phyloP scores from a whole-genome alignment of 2,797 vertebrate genomes.

The Callimico goeldii region DNA sequence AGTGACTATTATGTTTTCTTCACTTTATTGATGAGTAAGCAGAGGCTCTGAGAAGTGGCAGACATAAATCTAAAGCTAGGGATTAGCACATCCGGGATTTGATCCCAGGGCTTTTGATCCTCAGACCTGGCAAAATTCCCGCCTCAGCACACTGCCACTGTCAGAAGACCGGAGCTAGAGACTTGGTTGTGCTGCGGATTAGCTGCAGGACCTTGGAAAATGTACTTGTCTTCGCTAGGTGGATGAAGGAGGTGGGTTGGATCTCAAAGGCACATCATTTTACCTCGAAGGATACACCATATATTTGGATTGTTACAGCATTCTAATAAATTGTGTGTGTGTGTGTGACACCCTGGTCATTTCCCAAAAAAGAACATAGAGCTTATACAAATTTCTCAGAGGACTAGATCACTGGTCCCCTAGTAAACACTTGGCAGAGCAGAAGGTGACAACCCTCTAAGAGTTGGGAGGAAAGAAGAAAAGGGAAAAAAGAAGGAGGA shows the following conservation, averaged over 20 bases:
- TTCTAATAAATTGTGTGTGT: not conserved
- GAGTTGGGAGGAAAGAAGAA: not conserved
- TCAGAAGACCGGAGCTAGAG: not conserved
- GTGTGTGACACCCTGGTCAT: not conserved
- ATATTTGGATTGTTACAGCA: not conserved
- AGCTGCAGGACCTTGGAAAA: not conserved
- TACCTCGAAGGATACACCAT: not conserved
- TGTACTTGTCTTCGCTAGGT: not conserved
- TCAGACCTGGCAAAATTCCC: not conserved
- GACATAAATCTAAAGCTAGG: not conserved
- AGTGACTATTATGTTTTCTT: not conserved
- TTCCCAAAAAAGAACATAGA: not conserved
- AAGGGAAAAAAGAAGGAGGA: not conserved
- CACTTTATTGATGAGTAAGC: not conserved
- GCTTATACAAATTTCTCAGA: not conserved
- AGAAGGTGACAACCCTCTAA: not conserved
- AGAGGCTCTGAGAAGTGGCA: not conserved
- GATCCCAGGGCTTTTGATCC: rapidly evolving
- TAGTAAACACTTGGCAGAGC: not conserved
- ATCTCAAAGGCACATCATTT: not conserved
- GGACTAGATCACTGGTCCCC: not conserved
- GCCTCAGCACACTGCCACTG: not conserved
- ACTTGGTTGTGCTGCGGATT: not conserved
- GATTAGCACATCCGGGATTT: not conserved
- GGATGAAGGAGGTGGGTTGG: not conserved